These are phyloP conservation scores for Pseudomugil gertrudae DNA, from an alignment of 2,797 vertebrate species.

Conservation along the genomic window DNA sequence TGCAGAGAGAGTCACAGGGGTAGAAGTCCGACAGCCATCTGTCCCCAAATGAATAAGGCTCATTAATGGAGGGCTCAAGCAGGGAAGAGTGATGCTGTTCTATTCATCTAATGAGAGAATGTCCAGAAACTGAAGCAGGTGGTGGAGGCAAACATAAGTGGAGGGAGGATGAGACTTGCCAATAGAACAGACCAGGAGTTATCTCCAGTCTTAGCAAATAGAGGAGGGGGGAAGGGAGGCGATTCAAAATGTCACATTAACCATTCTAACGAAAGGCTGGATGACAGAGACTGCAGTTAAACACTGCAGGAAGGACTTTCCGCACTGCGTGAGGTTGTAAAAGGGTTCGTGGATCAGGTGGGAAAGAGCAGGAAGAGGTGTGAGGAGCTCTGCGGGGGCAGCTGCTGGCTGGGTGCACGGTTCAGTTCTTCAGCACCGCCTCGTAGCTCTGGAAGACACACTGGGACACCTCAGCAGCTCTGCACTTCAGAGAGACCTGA, in stretches of 20 bases:
- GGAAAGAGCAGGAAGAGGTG: conserved; percentile 5
- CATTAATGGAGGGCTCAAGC: conserved; percentile 13
- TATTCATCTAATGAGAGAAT: conserved; percentile 10
- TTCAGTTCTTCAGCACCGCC: conserved; percentile 93
- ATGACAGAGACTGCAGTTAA: conserved; percentile 32
- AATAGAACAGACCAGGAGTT: conserved; percentile 10
- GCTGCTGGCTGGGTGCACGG: conserved; percentile 9
- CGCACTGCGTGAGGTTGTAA: conserved; percentile 16
- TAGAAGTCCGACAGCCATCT: conserved; percentile 15
- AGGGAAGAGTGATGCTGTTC: conserved; percentile 1
- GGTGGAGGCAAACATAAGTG: conserved; percentile 9
- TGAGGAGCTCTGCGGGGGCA: conserved; percentile 31
- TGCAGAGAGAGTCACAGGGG: conserved; percentile 46
- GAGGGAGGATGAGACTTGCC: background rate
- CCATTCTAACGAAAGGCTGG: conserved; percentile 36
- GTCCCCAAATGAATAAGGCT: conserved; percentile 31
- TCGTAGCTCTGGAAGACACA: conserved; percentile 93
- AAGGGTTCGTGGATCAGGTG: conserved; percentile 17
- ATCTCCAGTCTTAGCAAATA: conserved; percentile 11
- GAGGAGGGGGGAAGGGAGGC: conserved; percentile 3
- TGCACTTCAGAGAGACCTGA: conserved; percentile 93
- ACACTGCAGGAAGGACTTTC: conserved; percentile 25
- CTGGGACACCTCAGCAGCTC: conserved; percentile 92
- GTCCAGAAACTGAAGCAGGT: conserved; percentile 29
- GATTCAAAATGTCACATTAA: conserved; percentile 25